Evolutionary conservation across 1,140 invertebrate genomes (phyloP).

Genomic region (Rhagoletis zephyria): DNA sequence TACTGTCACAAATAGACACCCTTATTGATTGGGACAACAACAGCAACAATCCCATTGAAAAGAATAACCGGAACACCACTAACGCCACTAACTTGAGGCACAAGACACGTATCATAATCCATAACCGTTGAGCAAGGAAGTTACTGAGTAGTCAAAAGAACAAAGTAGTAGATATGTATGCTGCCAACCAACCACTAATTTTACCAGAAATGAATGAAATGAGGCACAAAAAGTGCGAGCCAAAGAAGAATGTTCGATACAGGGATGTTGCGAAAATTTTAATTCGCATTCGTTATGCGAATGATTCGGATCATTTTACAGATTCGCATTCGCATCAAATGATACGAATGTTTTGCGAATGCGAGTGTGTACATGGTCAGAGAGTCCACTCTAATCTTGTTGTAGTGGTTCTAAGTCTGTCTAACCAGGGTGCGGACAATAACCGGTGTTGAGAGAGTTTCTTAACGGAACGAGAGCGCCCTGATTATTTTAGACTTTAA

Average conservation of each 20-base stretch:
- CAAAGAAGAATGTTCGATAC: constrained; percentile 47
- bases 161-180: not conserved
- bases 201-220: constrained; percentile 59
- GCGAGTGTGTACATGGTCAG: too few species aligned
- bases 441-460: too few species aligned
- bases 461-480: too few species aligned
- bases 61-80: constrained; percentile 45
- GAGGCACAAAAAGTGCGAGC: not conserved
- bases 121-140: not conserved
- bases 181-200: constrained; percentile 63
- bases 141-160: not conserved
- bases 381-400: too few species aligned
- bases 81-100: constrained; percentile 29
- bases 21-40: constrained; percentile 49
- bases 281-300: too few species aligned
- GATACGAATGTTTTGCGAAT: too few species aligned
- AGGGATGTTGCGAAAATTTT: too few species aligned
- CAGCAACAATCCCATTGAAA: not conserved
- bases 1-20: constrained; percentile 57
- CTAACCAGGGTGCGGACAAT: too few species aligned
- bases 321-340: too few species aligned
- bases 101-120: constrained; percentile 1
- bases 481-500: too few species aligned
- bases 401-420: too few species aligned
- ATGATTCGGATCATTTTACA: too few species aligned